These are phyloP conservation scores for Malurus leucopterus DNA, from an alignment of 2,797 vertebrate species.

Conservation along the genomic window DNA sequence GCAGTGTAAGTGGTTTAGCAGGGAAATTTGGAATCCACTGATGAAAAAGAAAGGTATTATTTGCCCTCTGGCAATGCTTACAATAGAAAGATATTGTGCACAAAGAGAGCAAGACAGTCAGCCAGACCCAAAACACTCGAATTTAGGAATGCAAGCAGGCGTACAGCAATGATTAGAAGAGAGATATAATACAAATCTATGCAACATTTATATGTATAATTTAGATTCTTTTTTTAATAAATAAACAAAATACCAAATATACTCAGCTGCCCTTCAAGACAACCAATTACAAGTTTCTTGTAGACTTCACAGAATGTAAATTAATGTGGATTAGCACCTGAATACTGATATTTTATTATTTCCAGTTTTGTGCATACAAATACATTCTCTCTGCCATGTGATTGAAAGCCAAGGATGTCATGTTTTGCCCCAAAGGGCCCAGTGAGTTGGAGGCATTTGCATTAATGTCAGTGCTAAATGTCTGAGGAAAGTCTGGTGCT, in stretches of 20 bases:
- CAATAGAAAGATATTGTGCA: not conserved
- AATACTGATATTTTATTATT: slow-evolving; percentile 50
- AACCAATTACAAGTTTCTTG: slow-evolving; percentile 44
- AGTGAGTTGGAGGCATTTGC: slow-evolving; percentile 27
- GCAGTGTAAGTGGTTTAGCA: not conserved
- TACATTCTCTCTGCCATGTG: not conserved
- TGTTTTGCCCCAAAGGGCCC: slow-evolving; percentile 29
- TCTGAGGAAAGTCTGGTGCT: slow-evolving; percentile 18
- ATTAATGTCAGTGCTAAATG: slow-evolving; percentile 51
- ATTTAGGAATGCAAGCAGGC: not conserved
- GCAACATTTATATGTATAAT: slow-evolving; percentile 27
- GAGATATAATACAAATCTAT: not conserved
- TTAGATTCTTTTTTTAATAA: slow-evolving; percentile 29
- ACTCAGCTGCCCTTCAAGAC: slow-evolving; percentile 38
- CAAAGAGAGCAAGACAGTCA: not conserved
- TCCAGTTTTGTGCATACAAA: slow-evolving; percentile 7
- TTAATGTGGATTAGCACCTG: slow-evolving; percentile 19
- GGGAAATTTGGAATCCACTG: not conserved
- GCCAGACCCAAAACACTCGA: not conserved
- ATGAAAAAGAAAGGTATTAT: not conserved
- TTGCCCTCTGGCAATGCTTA: not conserved
- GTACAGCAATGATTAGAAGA: not conserved
- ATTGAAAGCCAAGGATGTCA: slow-evolving; percentile 29
- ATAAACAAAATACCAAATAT: slow-evolving; percentile 40
- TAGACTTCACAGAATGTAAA: slow-evolving; percentile 45